A percentile compares a stretch with the other conserved stretches of the same genome.
These are phyloP conservation scores for Corticium candelabrum DNA, from an alignment of 37 sponge, comb jelly and placozoan genomes.

Conservation along the genomic window DNA sequence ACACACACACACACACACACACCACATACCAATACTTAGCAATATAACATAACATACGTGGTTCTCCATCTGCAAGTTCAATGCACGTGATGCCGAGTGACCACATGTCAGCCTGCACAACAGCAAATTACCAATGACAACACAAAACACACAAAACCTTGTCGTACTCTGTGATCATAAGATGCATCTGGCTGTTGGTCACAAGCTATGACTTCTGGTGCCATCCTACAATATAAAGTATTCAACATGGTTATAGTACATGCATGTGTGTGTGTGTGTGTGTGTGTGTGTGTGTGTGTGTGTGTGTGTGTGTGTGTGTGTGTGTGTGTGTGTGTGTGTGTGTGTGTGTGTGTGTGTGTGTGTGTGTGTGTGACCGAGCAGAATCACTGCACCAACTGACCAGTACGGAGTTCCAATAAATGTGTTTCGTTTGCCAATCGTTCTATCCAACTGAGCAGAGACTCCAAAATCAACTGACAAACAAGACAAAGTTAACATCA, in stretches of 20 bases:
- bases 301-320: slow-evolving; percentile 5
- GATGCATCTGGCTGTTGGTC: slow-evolving; percentile 92
- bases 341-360: not conserved
- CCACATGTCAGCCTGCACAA: slow-evolving; percentile 87
- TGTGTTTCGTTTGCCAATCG: slow-evolving; percentile 94
- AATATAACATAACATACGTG: slow-evolving; percentile 32
- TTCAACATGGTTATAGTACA: too few species aligned
- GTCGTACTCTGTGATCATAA: slow-evolving; percentile 85
- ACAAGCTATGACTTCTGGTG: slow-evolving; percentile 98
- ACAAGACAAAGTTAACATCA: not conserved
- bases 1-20: too few species aligned
- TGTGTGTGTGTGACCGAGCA: slow-evolving; percentile 5
- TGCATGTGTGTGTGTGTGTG: slow-evolving; percentile 1
- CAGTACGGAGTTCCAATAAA: slow-evolving; percentile 99
- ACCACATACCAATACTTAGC: not conserved
- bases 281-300: slow-evolving; percentile 5
- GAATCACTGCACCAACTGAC: too few species aligned
- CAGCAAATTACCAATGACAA: not conserved
- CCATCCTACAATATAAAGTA: slow-evolving; percentile 90
- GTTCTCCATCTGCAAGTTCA: slow-evolving; percentile 95
- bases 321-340: slow-evolving; percentile 5
- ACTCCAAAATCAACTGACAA: slow-evolving; percentile 93
- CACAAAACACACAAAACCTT: not conserved
- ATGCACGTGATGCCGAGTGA: slow-evolving; percentile 93
- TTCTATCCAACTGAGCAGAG: slow-evolving; percentile 90